Conservation (phyloP, 2,888 invertebrate species). For the Acanthosepion esculentum region DNA sequence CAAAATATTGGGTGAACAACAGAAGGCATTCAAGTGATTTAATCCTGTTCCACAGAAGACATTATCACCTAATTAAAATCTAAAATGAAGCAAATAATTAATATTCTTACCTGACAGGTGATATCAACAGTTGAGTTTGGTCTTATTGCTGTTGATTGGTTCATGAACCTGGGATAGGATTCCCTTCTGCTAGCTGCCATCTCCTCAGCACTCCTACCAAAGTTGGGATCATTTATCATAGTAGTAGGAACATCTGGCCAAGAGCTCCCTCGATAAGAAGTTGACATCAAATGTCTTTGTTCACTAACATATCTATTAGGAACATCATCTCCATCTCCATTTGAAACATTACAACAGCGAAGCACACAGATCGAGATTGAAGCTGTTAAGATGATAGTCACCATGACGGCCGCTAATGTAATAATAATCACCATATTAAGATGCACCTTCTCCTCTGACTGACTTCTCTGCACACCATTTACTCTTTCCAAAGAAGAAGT, state of each 20-base stretch:
- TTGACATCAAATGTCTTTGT: conserved; percentile 1
- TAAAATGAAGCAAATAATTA: neutral
- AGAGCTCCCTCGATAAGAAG: conserved; percentile 8
- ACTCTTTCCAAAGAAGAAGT: neutral
- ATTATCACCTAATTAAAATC: neutral
- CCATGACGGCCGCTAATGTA: neutral
- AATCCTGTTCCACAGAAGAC: too few relatives aligned
- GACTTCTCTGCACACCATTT: conserved; percentile 24
- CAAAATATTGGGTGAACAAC: too few relatives aligned
- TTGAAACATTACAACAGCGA: neutral
- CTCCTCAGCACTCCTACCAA: neutral
- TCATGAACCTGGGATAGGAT: neutral
- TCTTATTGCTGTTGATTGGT: neutral
- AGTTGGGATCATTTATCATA: neutral
- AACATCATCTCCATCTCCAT: conserved; percentile 21
- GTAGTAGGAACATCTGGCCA: conserved; percentile 20
- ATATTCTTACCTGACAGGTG: neutral
- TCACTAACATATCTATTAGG: neutral
- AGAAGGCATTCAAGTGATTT: too few relatives aligned
- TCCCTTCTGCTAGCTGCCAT: neutral
- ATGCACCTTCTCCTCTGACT: neutral
- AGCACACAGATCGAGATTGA: neutral
- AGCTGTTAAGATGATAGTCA: neutral
- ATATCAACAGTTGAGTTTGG: neutral
- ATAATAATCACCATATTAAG: conserved; percentile 33